phyloP scores from a whole-genome alignment of 2,888 invertebrate genomes.

The Molorchus minor region DNA sequence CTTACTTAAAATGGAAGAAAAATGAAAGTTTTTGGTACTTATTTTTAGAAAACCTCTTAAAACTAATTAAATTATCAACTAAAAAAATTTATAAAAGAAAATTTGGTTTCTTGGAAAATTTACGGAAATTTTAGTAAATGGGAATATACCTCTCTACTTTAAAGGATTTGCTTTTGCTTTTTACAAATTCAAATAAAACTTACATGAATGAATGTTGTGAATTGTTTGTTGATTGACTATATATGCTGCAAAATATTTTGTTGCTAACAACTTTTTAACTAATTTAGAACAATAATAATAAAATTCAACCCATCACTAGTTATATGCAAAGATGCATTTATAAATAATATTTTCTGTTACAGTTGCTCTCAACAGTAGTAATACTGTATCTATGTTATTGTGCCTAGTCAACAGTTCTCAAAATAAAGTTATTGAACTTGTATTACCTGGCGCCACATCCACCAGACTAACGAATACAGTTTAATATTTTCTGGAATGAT shows the following conservation, averaged over 20 bases:
- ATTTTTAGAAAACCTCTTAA: no score
- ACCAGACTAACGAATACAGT: slow-evolving; percentile 98
- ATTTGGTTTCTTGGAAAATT: no score
- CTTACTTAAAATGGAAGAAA: no score
- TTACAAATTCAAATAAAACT: neutral
- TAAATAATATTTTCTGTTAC: slow-evolving; percentile 51
- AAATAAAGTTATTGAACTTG: slow-evolving; percentile 93
- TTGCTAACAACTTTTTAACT: neutral
- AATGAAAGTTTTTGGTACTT: no score
- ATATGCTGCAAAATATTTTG: neutral
- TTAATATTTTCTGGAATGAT: slow-evolving; percentile 99
- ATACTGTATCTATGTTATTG: slow-evolving; percentile 97
- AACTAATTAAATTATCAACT: no score
- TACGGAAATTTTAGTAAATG: no score
- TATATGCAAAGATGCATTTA: neutral
- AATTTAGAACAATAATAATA: neutral
- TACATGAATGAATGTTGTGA: neutral
- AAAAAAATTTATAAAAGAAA: no score
- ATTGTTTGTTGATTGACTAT: no score
- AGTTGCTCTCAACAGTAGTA: slow-evolving; percentile 89
- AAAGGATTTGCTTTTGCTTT: neutral
- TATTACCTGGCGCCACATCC: slow-evolving; percentile 97
- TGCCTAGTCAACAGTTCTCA: slow-evolving; percentile 97
- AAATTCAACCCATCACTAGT: neutral
- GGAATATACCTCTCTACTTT: no score